These are phyloP conservation scores for Thereva nobilitata DNA, from an alignment of 2,888 invertebrate species.

Conservation along the genomic window DNA sequence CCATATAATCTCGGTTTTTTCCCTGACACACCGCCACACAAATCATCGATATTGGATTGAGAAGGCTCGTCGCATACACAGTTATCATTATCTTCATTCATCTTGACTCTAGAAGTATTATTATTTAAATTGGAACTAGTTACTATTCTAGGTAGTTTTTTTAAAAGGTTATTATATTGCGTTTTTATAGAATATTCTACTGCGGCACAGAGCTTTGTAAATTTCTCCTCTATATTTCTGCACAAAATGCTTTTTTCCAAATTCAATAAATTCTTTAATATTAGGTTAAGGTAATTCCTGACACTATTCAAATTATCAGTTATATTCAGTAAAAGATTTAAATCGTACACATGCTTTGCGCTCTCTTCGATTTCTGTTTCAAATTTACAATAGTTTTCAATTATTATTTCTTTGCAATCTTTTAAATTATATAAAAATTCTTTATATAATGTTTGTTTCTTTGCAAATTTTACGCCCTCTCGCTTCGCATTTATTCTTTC, in stretches of 20 bases:
- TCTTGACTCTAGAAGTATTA: background rate
- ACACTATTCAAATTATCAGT: background rate
- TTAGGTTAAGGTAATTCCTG: background rate
- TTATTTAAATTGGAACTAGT: background rate
- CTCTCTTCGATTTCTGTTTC: background rate
- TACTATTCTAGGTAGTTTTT: background rate
- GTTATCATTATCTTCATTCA: background rate
- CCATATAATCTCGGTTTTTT: background rate
- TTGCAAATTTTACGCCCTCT: background rate
- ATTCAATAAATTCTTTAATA: conserved; percentile 18
- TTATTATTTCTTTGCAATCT: background rate
- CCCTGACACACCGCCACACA: background rate
- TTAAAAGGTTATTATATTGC: background rate
- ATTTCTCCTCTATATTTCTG: background rate
- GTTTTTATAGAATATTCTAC: background rate
- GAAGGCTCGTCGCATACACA: too few relatives aligned
- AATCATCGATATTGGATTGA: background rate
- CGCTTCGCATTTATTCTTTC: background rate
- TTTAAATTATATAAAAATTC: background rate
- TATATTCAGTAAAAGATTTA: conserved; percentile 15
- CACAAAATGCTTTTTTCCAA: background rate
- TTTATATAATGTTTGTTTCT: background rate
- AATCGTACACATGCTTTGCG: conserved; percentile 7
- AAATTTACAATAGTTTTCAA: background rate
- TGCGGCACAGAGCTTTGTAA: background rate